These are phyloP conservation scores for Ciconia stormi DNA, from an alignment of 2,113 vertebrate species.

Conservation along the genomic window DNA sequence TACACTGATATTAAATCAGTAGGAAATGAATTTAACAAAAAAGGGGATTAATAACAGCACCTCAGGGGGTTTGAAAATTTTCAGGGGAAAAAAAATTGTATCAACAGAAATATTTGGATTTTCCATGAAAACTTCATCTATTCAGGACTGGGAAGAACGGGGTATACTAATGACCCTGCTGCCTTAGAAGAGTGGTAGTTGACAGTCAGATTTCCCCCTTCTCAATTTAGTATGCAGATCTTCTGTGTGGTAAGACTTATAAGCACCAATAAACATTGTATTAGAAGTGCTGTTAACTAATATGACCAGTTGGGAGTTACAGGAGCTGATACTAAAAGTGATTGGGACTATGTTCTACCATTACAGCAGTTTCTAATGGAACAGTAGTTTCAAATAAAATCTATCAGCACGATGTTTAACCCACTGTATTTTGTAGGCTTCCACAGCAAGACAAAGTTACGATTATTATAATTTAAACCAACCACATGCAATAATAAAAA, in stretches of 20 bases:
- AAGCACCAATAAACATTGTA: background rate
- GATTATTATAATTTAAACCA: background rate
- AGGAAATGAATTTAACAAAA: background rate
- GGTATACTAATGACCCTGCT: background rate
- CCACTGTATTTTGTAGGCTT: background rate
- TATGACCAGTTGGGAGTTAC: background rate
- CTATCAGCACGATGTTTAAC: background rate
- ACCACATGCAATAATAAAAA: background rate
- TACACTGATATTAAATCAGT: background rate
- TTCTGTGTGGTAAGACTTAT: background rate
- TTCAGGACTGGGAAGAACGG: background rate
- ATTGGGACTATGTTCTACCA: background rate
- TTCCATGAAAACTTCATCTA: background rate
- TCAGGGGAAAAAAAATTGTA: background rate
- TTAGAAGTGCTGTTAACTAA: background rate
- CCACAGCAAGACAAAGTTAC: background rate
- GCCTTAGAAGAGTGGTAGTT: background rate
- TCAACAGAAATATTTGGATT: background rate
- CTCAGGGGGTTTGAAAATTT: background rate
- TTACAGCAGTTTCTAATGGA: background rate
- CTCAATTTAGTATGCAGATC: background rate
- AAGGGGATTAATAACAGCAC: background rate
- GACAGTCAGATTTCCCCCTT: background rate
- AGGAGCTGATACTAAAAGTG: background rate
- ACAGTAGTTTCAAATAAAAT: background rate